These are phyloP conservation scores for Drosophila novamexicana DNA, from an alignment of 1,140 invertebrate species.

Conservation along the genomic window DNA sequence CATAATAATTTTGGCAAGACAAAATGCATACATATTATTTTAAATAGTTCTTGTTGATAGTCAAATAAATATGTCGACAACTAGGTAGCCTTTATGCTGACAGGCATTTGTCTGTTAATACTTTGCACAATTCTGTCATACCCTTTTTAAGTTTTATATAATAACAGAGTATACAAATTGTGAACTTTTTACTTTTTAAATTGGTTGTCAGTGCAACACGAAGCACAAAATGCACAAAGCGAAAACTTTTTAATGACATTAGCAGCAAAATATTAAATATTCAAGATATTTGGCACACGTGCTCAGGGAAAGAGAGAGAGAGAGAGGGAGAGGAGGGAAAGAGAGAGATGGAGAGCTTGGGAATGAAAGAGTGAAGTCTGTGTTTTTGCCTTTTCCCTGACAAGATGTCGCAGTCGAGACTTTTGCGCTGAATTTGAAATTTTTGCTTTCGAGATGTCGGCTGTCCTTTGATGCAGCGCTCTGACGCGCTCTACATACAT, in stretches of 20 bases:
- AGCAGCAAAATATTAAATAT: slow-evolving; percentile 66
- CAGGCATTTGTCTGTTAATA: no score
- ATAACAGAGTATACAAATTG: slow-evolving; percentile 24
- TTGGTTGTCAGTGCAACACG: slow-evolving; percentile 50
- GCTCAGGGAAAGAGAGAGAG: not conserved
- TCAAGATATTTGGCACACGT: slow-evolving; percentile 41
- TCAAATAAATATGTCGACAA: no score
- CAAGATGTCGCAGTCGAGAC: slow-evolving; percentile 56
- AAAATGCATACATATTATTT: no score
- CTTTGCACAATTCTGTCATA: not conserved
- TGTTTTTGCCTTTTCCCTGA: not conserved
- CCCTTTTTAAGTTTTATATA: not conserved
- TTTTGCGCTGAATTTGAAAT: slow-evolving; percentile 60
- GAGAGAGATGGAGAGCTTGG: not conserved
- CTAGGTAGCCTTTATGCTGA: no score
- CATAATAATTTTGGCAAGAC: no score
- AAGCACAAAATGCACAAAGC: slow-evolving; percentile 60
- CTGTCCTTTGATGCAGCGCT: slow-evolving; percentile 48
- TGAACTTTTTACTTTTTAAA: slow-evolving; percentile 63
- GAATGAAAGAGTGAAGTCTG: not conserved
- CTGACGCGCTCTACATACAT: slow-evolving; percentile 66
- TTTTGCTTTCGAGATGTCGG: slow-evolving; percentile 11
- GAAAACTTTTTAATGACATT: slow-evolving; percentile 78
- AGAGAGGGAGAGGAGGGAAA: not conserved
- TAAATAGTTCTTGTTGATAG: no score